Evolutionary conservation across 2,888 invertebrate species (phyloP), one percentile per base, ranked within the genome.

Genomic region (Torymus texanus): DNA sequence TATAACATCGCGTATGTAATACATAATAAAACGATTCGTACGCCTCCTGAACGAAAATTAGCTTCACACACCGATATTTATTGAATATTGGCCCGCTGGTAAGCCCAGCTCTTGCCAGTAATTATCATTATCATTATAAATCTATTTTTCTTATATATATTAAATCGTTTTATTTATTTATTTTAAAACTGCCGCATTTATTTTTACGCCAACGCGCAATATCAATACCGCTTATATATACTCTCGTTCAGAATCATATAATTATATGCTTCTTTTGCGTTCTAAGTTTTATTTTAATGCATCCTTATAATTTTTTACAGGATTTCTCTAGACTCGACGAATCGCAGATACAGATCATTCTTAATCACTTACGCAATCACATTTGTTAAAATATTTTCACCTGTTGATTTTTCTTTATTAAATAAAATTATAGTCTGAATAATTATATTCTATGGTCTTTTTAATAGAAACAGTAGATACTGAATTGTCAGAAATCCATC

Each of bases 1-100:
- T 61, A 63, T 53, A 62, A 72, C 62, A 29, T 24, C 72, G 10
- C 55, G 29, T 55, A 55, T 70, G 58, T 61, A 50, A 66, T 75
- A 66, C 59, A 76, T 68, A 75, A 71, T 71, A 77, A 77, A 77
- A 77, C 71, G 77, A 65, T 71, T 71, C 61, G 67, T 67, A 67
- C 59, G 58, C 73, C 79, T 80, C 73, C 78, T 78, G 80, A 81
- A 73, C 68, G 68, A 62, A 78, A 74, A 82, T 80, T 73, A 81
- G 75, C 77, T 81, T 84, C 80, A 59, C 86, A 87, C 86, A 87
- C 89, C 89, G 90, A 90, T 90, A 90, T 90, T 90, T 90, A 88
- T 88, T 86, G 90, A 89, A 90, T 90, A 90, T 90, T 90, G 88
- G 88, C 87, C 89, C 89, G 86, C 84, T 85, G 88, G 86, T 87